Percentiles rank a stretch among this genome's conserved stretches.
Evolutionary conservation across 2,797 vertebrate genomes (phyloP).

Genomic region (Falco peregrinus): DNA sequence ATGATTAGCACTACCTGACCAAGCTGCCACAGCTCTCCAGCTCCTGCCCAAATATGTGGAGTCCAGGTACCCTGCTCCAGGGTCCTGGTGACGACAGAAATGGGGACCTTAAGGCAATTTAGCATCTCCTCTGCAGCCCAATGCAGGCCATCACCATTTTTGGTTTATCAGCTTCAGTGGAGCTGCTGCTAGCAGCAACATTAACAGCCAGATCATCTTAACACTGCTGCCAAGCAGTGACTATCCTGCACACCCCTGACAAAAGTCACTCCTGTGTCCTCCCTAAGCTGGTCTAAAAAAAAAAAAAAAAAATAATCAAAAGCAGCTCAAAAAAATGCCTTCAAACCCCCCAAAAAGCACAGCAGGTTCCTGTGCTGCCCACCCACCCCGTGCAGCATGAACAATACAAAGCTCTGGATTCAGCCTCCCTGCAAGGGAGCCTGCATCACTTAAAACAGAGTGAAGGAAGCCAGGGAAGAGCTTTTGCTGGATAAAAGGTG

Average conservation of each 20-base stretch:
- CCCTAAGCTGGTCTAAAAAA: background rate
- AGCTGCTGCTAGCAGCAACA: background rate
- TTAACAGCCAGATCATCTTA: background rate
- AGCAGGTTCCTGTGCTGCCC: background rate
- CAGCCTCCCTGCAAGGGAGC: background rate
- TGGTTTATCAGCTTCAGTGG: conserved; percentile 18
- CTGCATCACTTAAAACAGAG: conserved; percentile 14
- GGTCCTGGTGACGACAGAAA: background rate
- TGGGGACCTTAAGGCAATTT: conserved; percentile 31
- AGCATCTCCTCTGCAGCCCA: background rate
- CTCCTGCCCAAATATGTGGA: background rate
- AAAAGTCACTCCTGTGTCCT: background rate
- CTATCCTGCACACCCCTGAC: background rate
- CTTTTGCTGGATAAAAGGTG: background rate
- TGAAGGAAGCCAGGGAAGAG: background rate
- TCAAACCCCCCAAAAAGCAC: background rate
- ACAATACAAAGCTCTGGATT: conserved; percentile 62
- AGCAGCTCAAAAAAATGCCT: conserved; percentile 1
- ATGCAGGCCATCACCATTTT: background rate
- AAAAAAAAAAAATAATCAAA: background rate
- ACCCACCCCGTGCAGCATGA: background rate
- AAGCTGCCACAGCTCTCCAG: background rate
- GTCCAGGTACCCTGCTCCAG: background rate
- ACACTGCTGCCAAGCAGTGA: background rate
- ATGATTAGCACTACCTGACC: fast-evolving